Base-by-base conservation (phyloP, 2,888 invertebrate genomes). In the Trypoxylon attenuatum region DNA sequence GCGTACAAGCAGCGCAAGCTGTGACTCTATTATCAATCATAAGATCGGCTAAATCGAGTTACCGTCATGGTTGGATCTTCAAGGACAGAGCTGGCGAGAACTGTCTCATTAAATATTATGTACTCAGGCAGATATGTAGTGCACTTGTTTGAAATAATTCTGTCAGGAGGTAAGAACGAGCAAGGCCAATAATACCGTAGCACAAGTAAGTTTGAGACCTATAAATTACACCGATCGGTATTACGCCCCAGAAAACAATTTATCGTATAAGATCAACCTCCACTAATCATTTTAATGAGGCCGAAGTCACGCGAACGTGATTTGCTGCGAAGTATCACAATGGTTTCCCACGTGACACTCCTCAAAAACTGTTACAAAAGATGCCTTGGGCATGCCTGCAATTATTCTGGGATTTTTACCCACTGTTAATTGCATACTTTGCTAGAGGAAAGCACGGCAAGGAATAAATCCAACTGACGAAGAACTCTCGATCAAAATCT, bases 61-160 rank as follows among this genome's bases (percentile, higher is more conserved):
- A 50, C 25, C 45, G 57, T 65, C 68, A 65, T 50, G 71, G 71
- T 71, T 59, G 71, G 50, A 56, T 53, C 54, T 43, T 53, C 68
- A 73, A 73, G 68, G 68, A 68, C 68, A 33, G n/a, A n/a, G n/a
- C n/a, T n/a, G 4, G 54, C 50, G 52, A 49, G 57, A 62, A 64
- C 54, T 53, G 46, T 65, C 47, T 62, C 60, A 56, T 63, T 63
- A 58, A 19, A 55, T 22, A 45, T 33, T n/a, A n/a, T n/a, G n/a
- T n/a, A n/a, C n/a, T n/a, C n/a, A n/a, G n/a, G 49, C 38, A 49
- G 33, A 13, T 33, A 13, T 45, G 47, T 45, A 15, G 38, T 18
- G 39, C 27, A 50, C 29, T 50, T 50, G 19, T 54, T 59, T 29
- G 22, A 53, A 58, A 33, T 41, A 62, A 62, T 50, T 63, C 56